Evolutionary conservation across 2,888 invertebrate genomes (phyloP).

Genomic region (Platycheirus rosarum): DNA sequence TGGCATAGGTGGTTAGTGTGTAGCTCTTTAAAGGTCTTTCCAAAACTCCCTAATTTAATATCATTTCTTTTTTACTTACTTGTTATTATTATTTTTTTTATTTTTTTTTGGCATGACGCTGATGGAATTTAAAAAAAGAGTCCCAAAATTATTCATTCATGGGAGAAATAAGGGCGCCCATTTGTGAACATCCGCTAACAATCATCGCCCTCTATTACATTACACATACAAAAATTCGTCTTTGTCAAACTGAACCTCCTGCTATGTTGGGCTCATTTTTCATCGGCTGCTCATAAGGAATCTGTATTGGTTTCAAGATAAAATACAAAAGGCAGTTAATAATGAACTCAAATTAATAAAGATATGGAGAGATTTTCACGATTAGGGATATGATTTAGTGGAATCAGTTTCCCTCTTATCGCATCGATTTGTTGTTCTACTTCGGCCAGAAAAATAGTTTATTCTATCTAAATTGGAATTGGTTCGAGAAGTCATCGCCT

Average conservation of each 20-base stretch:
- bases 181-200: slow-evolving; percentile 66
- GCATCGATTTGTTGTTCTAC: too few species aligned
- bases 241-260: slow-evolving; percentile 47
- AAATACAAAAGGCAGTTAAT: too few species aligned
- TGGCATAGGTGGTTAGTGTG: slow-evolving; percentile 11
- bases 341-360: too few species aligned
- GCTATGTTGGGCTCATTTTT: slow-evolving; percentile 14
- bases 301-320: neutral
- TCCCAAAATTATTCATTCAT: slow-evolving; percentile 53
- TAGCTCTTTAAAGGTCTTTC: slow-evolving; percentile 10
- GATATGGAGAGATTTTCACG: too few species aligned
- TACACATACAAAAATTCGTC: slow-evolving; percentile 22
- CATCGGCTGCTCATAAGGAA: neutral
- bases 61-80: slow-evolving; percentile 16
- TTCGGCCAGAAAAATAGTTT: too few species aligned
- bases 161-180: slow-evolving; percentile 40
- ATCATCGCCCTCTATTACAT: slow-evolving; percentile 61
- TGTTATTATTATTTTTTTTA: slow-evolving; percentile 1
- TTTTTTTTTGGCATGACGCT: slow-evolving; percentile 1
- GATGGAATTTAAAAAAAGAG: slow-evolving; percentile 30
- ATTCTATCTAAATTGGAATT: too few species aligned
- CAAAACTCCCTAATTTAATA: slow-evolving; percentile 48
- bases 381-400: too few species aligned
- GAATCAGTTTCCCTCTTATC: too few species aligned
- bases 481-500: too few species aligned